Percentiles rank a stretch among this genome's conserved stretches.
Conservation (phyloP, 35 echinoderm and acorn worm species). For the Chiridota heheva region DNA sequence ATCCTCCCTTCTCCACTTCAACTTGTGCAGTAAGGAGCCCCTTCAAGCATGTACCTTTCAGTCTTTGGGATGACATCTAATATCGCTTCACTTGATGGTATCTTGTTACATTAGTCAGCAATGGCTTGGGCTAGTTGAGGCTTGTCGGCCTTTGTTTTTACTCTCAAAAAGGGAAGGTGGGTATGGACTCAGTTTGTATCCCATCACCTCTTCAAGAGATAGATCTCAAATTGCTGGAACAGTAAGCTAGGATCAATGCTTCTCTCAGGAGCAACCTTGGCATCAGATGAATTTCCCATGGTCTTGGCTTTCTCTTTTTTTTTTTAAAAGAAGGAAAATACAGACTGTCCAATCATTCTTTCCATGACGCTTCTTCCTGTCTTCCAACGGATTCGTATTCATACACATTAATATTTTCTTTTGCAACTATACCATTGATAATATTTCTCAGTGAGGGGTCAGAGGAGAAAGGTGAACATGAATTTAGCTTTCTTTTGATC, state of each 20-base stretch:
- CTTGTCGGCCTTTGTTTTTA: too few relatives aligned
- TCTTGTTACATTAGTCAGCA: too few relatives aligned
- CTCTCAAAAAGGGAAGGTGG: too few relatives aligned
- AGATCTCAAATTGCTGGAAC: too few relatives aligned
- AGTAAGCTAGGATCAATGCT: constrained; percentile 57
- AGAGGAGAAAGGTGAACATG: too few relatives aligned
- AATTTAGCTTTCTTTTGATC: too few relatives aligned
- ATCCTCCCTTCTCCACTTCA: constrained; percentile 10
- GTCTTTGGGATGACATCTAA: constrained; percentile 32
- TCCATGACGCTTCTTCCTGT: constrained; percentile 33
- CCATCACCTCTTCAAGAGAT: constrained; percentile 40
- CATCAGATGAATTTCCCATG: constrained; percentile 8
- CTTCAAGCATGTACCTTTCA: constrained; percentile 52
- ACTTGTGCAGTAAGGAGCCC: constrained; percentile 29
- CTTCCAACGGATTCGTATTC: constrained; percentile 35
- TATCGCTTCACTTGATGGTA: constrained; percentile 12
- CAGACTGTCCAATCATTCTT: constrained; percentile 49
- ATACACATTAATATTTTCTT: constrained; percentile 61
- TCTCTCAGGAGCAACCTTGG: constrained; percentile 34
- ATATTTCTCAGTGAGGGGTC: background rate
- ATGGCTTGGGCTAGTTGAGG: too few relatives aligned
- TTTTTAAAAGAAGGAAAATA: constrained; percentile 34
- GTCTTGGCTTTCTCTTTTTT: constrained; percentile 34
- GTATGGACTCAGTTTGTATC: constrained; percentile 47
- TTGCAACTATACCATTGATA: background rate